Conservation (phyloP, 2,797 vertebrate genomes). For the Morus bassanus region DNA sequence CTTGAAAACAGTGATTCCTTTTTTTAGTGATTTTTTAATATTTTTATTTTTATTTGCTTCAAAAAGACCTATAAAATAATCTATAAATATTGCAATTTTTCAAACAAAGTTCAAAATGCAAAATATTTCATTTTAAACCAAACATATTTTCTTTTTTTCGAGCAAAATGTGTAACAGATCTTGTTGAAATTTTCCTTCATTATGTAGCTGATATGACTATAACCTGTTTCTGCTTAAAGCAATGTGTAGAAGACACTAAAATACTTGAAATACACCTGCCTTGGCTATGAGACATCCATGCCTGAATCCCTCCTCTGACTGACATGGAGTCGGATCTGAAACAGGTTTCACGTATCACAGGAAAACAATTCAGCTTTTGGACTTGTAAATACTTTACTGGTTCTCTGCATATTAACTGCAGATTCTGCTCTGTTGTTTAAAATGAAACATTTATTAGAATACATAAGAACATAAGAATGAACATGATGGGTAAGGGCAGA, state of each 20-base stretch:
- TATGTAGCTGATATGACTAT: fast-evolving
- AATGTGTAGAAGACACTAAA: background rate
- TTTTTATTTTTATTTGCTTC: background rate
- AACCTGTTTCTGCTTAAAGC: background rate
- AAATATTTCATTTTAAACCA: background rate
- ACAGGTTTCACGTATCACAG: background rate
- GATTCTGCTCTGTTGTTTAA: background rate
- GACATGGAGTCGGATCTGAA: background rate
- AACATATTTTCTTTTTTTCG: background rate
- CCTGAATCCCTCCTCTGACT: background rate
- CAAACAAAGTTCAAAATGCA: background rate
- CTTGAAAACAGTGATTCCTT: background rate
- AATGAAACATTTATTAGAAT: background rate
- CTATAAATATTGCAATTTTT: background rate
- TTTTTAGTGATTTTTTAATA: background rate
- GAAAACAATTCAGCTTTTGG: fast-evolving
- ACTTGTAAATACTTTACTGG: background rate
- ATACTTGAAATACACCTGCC: background rate
- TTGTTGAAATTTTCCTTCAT: background rate
- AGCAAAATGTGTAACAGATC: background rate
- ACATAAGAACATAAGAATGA: background rate
- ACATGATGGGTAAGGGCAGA: background rate
- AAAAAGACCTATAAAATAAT: background rate
- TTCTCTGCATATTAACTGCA: background rate
- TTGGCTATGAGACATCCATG: background rate